phyloP scores from a whole-genome alignment of 2,888 invertebrate species.

The Mythimna ferrago region DNA sequence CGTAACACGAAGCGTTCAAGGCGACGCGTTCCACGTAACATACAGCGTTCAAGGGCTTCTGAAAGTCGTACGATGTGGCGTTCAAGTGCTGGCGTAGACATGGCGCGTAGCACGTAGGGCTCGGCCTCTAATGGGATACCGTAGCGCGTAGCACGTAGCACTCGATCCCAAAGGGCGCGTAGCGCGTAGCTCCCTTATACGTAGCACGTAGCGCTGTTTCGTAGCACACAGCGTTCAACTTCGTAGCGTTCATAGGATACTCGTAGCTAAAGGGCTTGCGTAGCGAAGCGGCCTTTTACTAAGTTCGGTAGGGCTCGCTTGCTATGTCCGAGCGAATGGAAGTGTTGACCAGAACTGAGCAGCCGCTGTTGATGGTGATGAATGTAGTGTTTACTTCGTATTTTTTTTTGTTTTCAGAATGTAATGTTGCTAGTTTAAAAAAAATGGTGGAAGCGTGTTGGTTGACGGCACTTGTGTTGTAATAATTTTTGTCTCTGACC shows the following conservation, averaged over 20 bases:
- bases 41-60: neutral
- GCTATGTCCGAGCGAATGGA: neutral
- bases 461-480: neutral
- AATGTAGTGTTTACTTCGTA: too few species aligned
- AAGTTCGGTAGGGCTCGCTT: neutral
- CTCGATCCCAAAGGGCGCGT: neutral
- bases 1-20: conserved; percentile 9
- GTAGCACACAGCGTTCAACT: conserved; percentile 3
- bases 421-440: too few species aligned
- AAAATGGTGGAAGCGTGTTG: neutral
- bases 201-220: conserved; percentile 11
- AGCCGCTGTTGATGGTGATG: too few species aligned
- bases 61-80: neutral
- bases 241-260: neutral
- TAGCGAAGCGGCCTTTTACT: conserved; percentile 1
- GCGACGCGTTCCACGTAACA: conserved; percentile 6
- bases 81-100: conserved; percentile 13
- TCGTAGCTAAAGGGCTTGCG: conserved; percentile 6
- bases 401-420: too few species aligned
- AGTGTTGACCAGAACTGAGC: too few species aligned
- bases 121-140: neutral
- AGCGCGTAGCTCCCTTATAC: neutral
- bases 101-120: conserved; percentile 10
- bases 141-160: neutral
- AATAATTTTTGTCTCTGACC: neutral